These are phyloP conservation scores for Callochromis pleurospilus DNA, from an alignment of 2,113 vertebrate genomes.

Conservation along the genomic window DNA sequence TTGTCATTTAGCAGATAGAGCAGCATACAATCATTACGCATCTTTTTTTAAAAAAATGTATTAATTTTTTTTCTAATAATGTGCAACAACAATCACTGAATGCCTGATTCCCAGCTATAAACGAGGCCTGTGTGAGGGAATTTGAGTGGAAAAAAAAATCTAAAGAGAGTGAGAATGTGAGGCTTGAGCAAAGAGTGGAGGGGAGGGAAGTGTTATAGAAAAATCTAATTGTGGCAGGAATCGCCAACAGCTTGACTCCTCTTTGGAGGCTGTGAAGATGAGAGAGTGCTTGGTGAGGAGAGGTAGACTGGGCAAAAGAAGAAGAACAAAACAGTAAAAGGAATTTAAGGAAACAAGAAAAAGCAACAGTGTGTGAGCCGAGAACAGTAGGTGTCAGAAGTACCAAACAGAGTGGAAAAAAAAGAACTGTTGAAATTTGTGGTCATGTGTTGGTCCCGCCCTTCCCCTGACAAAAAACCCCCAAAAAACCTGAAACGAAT, in stretches of 20 bases:
- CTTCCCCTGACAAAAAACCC: neutral
- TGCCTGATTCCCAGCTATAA: conserved; percentile 47
- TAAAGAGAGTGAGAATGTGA: conserved; percentile 28
- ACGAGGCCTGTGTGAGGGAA: conserved; percentile 7
- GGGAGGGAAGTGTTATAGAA: conserved; percentile 12
- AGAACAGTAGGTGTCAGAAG: neutral
- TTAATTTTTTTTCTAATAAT: conserved; percentile 6
- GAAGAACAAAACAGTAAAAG: neutral
- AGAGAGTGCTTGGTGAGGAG: neutral
- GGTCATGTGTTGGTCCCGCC: conserved; percentile 63
- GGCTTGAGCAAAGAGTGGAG: neutral
- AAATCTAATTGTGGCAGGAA: conserved; percentile 33
- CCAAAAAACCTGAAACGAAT: conserved; percentile 10
- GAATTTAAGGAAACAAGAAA: neutral
- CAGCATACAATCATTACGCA: conserved; percentile 61
- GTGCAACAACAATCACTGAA: conserved; percentile 61
- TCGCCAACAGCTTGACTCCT: conserved; percentile 23
- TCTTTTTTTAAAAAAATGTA: neutral
- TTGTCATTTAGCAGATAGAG: conserved; percentile 60
- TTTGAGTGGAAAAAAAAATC: neutral
- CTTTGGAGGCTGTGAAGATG: neutral
- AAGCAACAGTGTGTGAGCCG: neutral
- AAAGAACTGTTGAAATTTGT: conserved; percentile 6
- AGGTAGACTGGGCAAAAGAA: neutral
- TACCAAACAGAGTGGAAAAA: conserved; percentile 1